Evolutionary conservation across 2,888 invertebrate genomes (phyloP).

Genomic region (Priocnemis perturbator): DNA sequence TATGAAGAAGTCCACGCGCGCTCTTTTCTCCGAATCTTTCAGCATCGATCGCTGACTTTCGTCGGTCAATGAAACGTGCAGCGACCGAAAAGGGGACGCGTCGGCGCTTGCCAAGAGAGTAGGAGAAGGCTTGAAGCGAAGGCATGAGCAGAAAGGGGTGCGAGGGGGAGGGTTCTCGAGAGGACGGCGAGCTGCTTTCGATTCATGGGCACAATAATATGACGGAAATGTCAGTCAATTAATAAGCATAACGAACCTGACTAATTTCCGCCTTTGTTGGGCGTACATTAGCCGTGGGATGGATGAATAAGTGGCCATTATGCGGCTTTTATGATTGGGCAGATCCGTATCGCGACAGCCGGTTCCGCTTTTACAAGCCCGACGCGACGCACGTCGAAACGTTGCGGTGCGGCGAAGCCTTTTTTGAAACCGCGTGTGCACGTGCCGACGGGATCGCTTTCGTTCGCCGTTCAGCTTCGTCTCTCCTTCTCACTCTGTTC

Average conservation of each 20-base stretch:
- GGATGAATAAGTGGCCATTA: conserved; percentile 73
- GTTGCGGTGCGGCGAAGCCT: conserved; percentile 63
- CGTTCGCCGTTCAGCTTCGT: conserved; percentile 36
- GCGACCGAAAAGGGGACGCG: background rate
- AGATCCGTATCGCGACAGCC: conserved; percentile 75
- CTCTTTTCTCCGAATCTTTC: too few species aligned
- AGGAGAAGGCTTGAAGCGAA: conserved; percentile 5
- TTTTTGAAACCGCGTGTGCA: conserved; percentile 67
- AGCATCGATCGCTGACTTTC: background rate
- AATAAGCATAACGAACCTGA: conserved; percentile 75
- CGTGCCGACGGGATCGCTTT: conserved; percentile 60
- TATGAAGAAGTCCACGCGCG: too few species aligned
- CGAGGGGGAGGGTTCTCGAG: conserved; percentile 46
- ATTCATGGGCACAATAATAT: conserved; percentile 69
- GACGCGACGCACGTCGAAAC: conserved; percentile 68
- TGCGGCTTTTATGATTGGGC: conserved; percentile 75
- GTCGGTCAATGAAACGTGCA: background rate
- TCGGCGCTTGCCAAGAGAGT: background rate
- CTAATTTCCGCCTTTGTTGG: conserved; percentile 73
- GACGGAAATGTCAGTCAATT: conserved; percentile 75
- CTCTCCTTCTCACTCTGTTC: background rate
- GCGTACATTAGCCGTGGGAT: conserved; percentile 36
- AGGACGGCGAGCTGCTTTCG: conserved; percentile 55
- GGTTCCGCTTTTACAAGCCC: conserved; percentile 73
- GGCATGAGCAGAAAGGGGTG: background rate